A percentile compares a stretch with the other conserved stretches of the same genome.
phyloP scores from a whole-genome alignment of 64 coral and sea anemone genomes.

The Dendronephthya gigantea region DNA sequence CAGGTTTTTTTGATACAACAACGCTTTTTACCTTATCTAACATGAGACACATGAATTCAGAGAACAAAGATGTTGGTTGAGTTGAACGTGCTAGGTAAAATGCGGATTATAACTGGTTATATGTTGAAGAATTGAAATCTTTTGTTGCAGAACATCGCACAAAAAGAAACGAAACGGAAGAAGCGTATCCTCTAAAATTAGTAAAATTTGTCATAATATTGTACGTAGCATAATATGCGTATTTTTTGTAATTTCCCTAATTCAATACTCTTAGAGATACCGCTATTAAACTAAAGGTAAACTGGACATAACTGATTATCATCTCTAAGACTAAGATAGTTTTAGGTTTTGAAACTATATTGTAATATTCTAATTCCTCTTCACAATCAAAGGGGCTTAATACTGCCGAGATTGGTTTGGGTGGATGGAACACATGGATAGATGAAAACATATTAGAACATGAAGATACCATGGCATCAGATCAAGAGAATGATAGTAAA shows the following conservation, averaged over 20 bases:
- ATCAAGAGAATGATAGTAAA: neutral
- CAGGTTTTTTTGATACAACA: neutral
- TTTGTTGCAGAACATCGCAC: neutral
- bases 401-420: neutral
- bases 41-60: too few relatives aligned
- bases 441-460: neutral
- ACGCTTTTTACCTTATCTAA: too few relatives aligned
- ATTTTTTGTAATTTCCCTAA: neutral
- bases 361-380: neutral
- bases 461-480: neutral
- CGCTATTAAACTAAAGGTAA: neutral
- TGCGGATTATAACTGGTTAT: too few relatives aligned
- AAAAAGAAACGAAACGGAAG: neutral
- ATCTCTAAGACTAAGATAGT: too few relatives aligned
- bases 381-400: neutral
- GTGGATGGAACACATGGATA: slow-evolving; percentile 11
- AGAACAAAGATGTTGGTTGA: neutral
- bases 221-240: neutral
- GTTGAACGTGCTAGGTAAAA: too few relatives aligned
- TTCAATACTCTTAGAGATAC: neutral
- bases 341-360: too few relatives aligned
- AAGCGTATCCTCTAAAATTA: neutral
- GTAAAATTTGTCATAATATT: neutral
- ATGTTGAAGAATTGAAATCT: neutral
- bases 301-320: too few relatives aligned